Evolutionary conservation across 2,113 vertebrate genomes (phyloP), one percentile per base, ranked within the genome.

Genomic region (Gymnobelideus leadbeateri): DNA sequence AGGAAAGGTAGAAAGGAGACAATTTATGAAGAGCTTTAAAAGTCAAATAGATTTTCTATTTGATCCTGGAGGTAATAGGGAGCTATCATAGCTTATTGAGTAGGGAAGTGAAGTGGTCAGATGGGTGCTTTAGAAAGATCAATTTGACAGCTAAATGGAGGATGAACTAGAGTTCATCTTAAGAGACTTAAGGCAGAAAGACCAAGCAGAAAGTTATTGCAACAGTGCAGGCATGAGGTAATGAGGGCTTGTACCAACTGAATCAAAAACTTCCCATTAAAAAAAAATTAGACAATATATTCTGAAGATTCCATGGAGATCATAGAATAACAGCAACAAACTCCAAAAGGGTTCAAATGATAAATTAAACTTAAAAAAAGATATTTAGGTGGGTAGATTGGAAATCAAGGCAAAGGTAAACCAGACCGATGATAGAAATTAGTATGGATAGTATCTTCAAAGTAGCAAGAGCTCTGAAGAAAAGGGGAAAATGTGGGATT

Each of bases 241-340:
- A 68, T 68, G 37, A 77, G 37, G 37, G 4, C 61, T 19, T 77
- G 61, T 3, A 77, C 14, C 16, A 77, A 77, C 8, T 77, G 61
- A n/a, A 77, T n/a, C 12, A 16, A 77, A 77, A n/a, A 77, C 31
- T n/a, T 77, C 28, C 37, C n/a, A 77, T 37, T 77, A 77, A n/a
- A 77, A 77, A 77, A 77, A 77, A 77, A 77, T 77, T n/a, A 77
- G 61, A 77, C 61, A 77, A 77, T 21, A n/a, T 77, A 77, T 77
- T 77, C 37, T 77, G 28, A 77, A 77, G 37, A n/a, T n/a, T 77
- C 31, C 14, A n/a, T n/a, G 37, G 61, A 77, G 37, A n/a, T 77
- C 61, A 57, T 57, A 57, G 55, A 28, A 57, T 57, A 57, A 57
- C 26, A 68, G 28, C 61, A 77, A n/a, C 14, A 77, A 77, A n/a